Percentiles rank a stretch among this genome's conserved stretches.
Evolutionary conservation across 2,888 invertebrate genomes (phyloP).

Genomic region (Oxytorus armatus): DNA sequence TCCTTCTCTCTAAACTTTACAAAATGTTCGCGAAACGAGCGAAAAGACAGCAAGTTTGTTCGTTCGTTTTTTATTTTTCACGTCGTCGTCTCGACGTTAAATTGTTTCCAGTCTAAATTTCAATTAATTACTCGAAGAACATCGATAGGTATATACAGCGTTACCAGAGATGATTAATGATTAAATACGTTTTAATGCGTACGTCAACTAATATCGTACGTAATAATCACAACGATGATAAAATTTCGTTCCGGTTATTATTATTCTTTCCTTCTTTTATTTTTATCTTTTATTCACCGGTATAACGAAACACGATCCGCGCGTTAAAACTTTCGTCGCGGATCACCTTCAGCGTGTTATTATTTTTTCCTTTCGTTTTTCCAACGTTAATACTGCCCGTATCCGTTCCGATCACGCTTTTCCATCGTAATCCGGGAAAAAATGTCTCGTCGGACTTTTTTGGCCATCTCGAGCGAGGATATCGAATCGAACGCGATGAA

Average conservation of each 20-base stretch:
- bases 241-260: slow-evolving; percentile 74
- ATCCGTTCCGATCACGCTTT: slow-evolving; percentile 31
- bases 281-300: slow-evolving; percentile 40
- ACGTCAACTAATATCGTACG: slow-evolving; percentile 81
- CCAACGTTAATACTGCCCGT: slow-evolving; percentile 63
- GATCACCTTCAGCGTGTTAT: not conserved
- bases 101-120: slow-evolving; percentile 65
- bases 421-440: not conserved
- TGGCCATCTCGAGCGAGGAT: slow-evolving; percentile 46
- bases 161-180: slow-evolving; percentile 81
- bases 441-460: slow-evolving; percentile 15
- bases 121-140: slow-evolving; percentile 80
- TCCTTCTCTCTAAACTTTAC: slow-evolving; percentile 19
- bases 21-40: slow-evolving; percentile 33
- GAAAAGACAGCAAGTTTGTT: slow-evolving; percentile 18
- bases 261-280: slow-evolving; percentile 18
- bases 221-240: slow-evolving; percentile 84
- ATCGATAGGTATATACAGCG: slow-evolving; percentile 81
- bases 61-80: slow-evolving; percentile 12
- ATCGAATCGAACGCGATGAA: slow-evolving; percentile 47
- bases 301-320: slow-evolving; percentile 44
- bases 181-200: slow-evolving; percentile 81
- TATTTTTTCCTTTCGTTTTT: not conserved
- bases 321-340: not conserved
- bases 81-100: slow-evolving; percentile 21